phyloP scores from a whole-genome alignment of 2,888 invertebrate genomes.

The Spodoptera picta region DNA sequence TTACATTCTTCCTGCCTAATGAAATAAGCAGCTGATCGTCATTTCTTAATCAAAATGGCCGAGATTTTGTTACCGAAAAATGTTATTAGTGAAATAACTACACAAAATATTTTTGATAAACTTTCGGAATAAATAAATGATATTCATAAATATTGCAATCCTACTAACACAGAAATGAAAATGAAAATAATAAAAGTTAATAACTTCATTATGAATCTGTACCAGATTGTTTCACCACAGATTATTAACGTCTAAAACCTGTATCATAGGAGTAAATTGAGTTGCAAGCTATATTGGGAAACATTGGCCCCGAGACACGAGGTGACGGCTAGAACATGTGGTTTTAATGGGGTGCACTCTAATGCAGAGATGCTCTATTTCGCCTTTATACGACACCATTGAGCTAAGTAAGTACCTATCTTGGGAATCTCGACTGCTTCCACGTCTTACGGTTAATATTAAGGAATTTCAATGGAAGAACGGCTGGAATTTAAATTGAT shows the following conservation, averaged over 20 bases:
- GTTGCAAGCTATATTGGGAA: constrained; percentile 62
- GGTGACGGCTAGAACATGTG: constrained; percentile 82
- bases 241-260: constrained; percentile 1
- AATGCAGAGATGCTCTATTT: constrained; percentile 78
- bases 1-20: constrained; percentile 70
- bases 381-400: constrained; percentile 66
- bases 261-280: constrained; percentile 22
- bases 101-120: constrained; percentile 5
- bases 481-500: constrained; percentile 24
- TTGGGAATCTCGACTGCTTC: constrained; percentile 58
- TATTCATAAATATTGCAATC: not conserved
- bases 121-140: not conserved
- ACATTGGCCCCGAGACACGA: constrained; percentile 61
- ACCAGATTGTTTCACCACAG: not conserved
- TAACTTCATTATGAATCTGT: not conserved
- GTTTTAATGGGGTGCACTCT: constrained; percentile 85
- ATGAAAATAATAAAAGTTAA: not conserved
- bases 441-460: constrained; percentile 26
- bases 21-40: constrained; percentile 65
- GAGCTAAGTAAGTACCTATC: constrained; percentile 71
- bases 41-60: constrained; percentile 66
- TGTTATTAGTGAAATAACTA: constrained; percentile 19
- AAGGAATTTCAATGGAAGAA: constrained; percentile 5
- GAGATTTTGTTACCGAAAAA: constrained; percentile 46
- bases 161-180: not conserved